Conservation (phyloP, 2,113 vertebrate species). For the Tamias sibiricus region DNA sequence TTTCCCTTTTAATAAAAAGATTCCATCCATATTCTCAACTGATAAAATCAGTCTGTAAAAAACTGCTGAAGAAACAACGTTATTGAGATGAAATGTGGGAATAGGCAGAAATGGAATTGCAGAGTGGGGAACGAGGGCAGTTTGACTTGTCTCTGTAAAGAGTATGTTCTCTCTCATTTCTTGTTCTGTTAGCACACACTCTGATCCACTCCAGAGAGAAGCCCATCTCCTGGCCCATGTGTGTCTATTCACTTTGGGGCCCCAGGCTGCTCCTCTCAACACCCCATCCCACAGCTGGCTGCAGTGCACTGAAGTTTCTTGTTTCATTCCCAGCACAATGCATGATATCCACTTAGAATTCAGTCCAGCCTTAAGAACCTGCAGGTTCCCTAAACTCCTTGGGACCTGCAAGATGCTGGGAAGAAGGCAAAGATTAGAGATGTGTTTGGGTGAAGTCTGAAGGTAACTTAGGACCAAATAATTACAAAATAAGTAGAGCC, state of each 20-base stretch:
- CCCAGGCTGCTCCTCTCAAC: neutral
- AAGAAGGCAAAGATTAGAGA: neutral
- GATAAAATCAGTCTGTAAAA: neutral
- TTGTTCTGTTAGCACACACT: neutral
- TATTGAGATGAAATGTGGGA: neutral
- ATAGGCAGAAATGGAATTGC: neutral
- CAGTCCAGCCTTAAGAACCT: neutral
- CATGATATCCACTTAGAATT: neutral
- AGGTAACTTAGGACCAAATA: neutral
- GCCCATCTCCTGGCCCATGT: neutral
- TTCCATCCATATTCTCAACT: neutral
- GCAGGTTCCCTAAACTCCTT: neutral
- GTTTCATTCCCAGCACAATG: neutral
- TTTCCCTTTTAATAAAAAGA: constrained; percentile 21
- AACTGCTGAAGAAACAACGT: neutral
- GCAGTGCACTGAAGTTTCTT: neutral
- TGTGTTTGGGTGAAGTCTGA: neutral
- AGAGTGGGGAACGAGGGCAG: neutral
- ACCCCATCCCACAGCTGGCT: neutral
- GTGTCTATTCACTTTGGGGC: neutral
- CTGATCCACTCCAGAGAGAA: neutral
- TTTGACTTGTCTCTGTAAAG: neutral
- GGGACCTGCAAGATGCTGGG: neutral
- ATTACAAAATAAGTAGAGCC: neutral
- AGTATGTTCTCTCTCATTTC: neutral